phyloP scores from a whole-genome alignment of 2,888 invertebrate genomes.

The Acanthacorydalis orientalis region DNA sequence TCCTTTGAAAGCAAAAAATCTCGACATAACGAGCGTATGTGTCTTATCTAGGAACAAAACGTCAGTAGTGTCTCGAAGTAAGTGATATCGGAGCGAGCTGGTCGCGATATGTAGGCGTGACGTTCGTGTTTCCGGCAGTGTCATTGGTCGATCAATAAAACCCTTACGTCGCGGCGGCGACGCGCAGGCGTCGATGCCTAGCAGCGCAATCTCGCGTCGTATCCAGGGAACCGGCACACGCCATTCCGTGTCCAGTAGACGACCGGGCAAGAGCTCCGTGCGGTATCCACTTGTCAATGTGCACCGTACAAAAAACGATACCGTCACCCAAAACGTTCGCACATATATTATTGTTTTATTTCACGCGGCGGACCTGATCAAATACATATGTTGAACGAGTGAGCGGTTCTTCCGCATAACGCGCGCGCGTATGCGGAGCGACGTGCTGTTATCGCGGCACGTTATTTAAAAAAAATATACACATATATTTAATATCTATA shows the following conservation, averaged over 20 bases:
- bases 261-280: background rate
- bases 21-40: background rate
- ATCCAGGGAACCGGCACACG: constrained; percentile 8
- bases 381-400: no score
- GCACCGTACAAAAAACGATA: no score
- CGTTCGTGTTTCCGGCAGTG: constrained; percentile 1
- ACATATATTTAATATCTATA: no score
- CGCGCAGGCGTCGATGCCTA: background rate
- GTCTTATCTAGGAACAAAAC: background rate
- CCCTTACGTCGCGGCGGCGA: background rate
- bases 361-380: no score
- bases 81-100: background rate
- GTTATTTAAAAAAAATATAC: no score
- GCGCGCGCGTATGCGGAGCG: no score
- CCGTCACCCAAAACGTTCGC: no score
- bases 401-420: no score
- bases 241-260: constrained; percentile 20
- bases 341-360: no score
- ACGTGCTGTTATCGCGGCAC: no score
- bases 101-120: constrained; percentile 2
- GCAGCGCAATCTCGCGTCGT: background rate
- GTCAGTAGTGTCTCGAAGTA: background rate
- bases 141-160: constrained; percentile 6
- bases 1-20: no score
- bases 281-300: no score